phyloP scores from a whole-genome alignment of 92 coral and sea anemone genomes.

The Phenganax stokvisi region DNA sequence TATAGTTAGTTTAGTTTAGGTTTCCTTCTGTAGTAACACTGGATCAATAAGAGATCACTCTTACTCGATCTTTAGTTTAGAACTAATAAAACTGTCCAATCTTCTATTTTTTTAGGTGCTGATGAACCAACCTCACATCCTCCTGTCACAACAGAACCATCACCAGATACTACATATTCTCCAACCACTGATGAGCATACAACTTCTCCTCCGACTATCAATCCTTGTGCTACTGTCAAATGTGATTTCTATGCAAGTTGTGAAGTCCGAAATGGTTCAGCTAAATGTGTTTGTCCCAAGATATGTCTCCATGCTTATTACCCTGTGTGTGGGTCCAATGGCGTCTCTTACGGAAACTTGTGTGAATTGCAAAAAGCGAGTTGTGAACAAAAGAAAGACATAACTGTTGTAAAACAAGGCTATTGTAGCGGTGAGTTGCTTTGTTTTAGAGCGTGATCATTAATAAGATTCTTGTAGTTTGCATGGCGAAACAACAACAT shows the following conservation, averaged over 20 bases:
- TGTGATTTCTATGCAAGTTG: constrained; percentile 20
- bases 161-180: no score
- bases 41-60: neutral
- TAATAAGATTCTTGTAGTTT: no score
- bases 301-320: neutral
- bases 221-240: neutral
- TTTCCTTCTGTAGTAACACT: no score
- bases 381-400: neutral
- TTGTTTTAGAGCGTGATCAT: neutral
- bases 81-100: neutral
- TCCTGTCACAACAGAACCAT: no score
- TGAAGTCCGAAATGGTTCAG: neutral
- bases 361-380: constrained; percentile 11
- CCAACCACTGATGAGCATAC: neutral
- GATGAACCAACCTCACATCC: neutral
- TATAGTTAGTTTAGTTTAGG: neutral
- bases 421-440: constrained; percentile 16
- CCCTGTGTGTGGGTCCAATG: constrained; percentile 26
- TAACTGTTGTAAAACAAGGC: constrained; percentile 3
- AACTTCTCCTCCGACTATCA: neutral
- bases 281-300: constrained; percentile 16
- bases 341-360: constrained; percentile 4
- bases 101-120: neutral
- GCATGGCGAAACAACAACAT: no score
- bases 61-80: neutral